Base-by-base conservation (phyloP, 2,113 vertebrate species). In the Solenodon paradoxus region DNA sequence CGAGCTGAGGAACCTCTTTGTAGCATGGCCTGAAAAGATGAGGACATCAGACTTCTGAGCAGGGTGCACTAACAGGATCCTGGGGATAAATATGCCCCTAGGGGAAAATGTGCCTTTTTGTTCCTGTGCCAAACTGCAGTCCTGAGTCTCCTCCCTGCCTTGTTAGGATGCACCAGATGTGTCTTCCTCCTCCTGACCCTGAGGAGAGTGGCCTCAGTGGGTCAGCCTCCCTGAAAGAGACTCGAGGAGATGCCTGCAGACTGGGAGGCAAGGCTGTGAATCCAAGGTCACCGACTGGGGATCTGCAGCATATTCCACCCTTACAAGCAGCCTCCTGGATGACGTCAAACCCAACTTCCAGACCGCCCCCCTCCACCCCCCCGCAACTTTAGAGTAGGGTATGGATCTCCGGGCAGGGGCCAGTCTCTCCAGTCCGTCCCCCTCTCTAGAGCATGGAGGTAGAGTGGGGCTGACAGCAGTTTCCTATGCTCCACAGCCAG, bases 331-430 rank as follows among this genome's bases (percentile, higher is more conserved):
- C 85, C 9, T n/a, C 4, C 30, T 51, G 30, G 4, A 2, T 49
- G 22, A 28, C 49, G 32, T 61, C n/a, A 88, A 40, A 59, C 5
- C 11, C 35, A 85, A 28, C 16, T 49, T 88, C 3, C n/a, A n/a
- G n/a, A 0, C 22, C 8, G 1, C 57, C 0, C 4, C 15, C 6
- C 59, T 3, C 24, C 24, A n/a, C 9, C 5, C n/a, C n/a, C n/a
- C n/a, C n/a, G n/a, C n/a, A n/a, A n/a, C n/a, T n/a, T 16, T 38
- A 38, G 47, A n/a, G 61, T 35, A 38, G 45, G 45, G 15, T 2
- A 0, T 53, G n/a, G 22, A 32, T 53, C 10, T 0, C 16, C 13
- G 55, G 64, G 51, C n/a, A 49, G 77, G 12, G 28, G 53, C 28
- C 66, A 45, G 74, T 35, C 15, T 45, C 16, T 45, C 30, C 75